phyloP scores from a whole-genome alignment of 2,888 invertebrate genomes.

The Drosophila macrospina region DNA sequence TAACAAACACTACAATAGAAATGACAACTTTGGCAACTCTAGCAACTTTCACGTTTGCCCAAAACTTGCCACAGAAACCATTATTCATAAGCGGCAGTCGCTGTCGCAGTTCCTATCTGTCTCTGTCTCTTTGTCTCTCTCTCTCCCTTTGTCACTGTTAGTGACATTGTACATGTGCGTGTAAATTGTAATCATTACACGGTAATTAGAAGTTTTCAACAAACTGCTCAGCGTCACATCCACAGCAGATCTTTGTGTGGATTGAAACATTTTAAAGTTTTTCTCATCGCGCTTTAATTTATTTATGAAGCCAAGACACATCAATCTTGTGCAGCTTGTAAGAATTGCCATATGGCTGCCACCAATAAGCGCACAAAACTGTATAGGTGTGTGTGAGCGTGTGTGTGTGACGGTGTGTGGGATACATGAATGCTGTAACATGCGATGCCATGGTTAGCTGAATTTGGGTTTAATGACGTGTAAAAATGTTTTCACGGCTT shows the following conservation, averaged over 20 bases:
- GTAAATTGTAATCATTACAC: slow-evolving; percentile 74
- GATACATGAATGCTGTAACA: slow-evolving; percentile 62
- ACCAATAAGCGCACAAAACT: slow-evolving; percentile 8
- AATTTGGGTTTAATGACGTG: slow-evolving; percentile 82
- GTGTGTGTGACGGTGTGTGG: slow-evolving; percentile 27
- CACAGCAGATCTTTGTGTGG: slow-evolving; percentile 19
- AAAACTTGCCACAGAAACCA: slow-evolving; percentile 63
- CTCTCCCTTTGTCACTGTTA: background rate
- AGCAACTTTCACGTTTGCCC: slow-evolving; percentile 55
- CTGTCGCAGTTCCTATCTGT: background rate
- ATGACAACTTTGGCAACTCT: slow-evolving; percentile 45
- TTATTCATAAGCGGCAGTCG: slow-evolving; percentile 68
- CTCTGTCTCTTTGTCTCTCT: background rate
- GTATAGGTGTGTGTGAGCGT: slow-evolving; percentile 18
- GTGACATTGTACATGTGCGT: slow-evolving; percentile 21
- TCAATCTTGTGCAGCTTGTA: slow-evolving; percentile 72
- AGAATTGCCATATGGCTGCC: slow-evolving; percentile 55
- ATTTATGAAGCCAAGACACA: slow-evolving; percentile 74
- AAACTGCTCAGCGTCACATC: slow-evolving; percentile 40
- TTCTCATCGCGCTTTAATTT: slow-evolving; percentile 65
- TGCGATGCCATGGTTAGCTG: slow-evolving; percentile 80
- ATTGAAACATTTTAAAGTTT: slow-evolving; percentile 26
- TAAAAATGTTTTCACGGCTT: slow-evolving; percentile 82
- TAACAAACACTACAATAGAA: slow-evolving; percentile 23
- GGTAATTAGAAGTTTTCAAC: slow-evolving; percentile 75